Percentiles rank a stretch among this genome's conserved stretches.
Evolutionary conservation across 2,113 vertebrate genomes (phyloP).

Genomic region (Erinaceus europaeus): DNA sequence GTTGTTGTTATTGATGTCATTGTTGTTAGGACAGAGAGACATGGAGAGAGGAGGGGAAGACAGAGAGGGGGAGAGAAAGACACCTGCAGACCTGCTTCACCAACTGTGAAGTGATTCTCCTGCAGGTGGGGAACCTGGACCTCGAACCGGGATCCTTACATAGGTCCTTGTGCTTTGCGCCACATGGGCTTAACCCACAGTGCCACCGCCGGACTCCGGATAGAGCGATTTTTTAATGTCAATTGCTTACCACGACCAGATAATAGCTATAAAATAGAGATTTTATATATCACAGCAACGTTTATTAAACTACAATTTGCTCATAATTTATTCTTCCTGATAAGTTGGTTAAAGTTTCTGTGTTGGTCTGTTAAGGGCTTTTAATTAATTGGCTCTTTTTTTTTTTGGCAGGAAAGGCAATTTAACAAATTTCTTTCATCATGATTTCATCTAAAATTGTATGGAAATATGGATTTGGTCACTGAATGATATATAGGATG

Average conservation of each 20-base stretch:
- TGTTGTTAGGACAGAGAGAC: too few species aligned
- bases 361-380: not conserved
- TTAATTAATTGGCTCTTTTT: not conserved
- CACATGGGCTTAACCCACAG: too few species aligned
- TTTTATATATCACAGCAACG: not conserved
- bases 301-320: not conserved
- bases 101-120: too few species aligned
- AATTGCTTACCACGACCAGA: not conserved
- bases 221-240: not conserved
- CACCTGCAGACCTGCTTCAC: too few species aligned
- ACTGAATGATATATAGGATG: not conserved
- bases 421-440: too few species aligned
- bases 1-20: too few species aligned
- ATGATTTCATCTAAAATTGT: not conserved
- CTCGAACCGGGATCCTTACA: too few species aligned
- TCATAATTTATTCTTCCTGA: not conserved
- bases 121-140: too few species aligned
- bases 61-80: too few species aligned
- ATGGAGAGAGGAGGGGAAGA: too few species aligned
- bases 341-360: not conserved
- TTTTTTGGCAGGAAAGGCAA: not conserved
- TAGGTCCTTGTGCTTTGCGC: too few species aligned
- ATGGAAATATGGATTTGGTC: not conserved
- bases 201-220: too few species aligned
- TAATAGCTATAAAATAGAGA: not conserved